Evolutionary conservation across 2,113 vertebrate species (phyloP), one percentile per base, ranked within the genome.

Genomic region (Phrynosoma platyrhinos): DNA sequence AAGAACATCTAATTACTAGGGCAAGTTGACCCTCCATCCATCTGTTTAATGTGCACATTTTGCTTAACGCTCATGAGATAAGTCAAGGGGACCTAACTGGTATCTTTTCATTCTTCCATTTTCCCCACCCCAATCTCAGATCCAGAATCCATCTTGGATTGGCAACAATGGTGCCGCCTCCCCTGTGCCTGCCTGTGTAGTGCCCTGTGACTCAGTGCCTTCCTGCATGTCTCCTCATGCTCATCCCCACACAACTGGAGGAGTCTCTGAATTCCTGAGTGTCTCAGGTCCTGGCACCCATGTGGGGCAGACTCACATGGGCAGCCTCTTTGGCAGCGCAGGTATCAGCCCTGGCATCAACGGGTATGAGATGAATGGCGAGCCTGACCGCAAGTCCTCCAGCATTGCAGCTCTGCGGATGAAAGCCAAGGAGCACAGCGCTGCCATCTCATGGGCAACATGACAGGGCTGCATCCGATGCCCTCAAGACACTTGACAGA

Each of bases 381-480:
- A 99, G 97, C 98, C 99, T 0, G 99, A 99, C 96, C 98, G 98
- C 96, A 99, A 99, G 97, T 98, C 97, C 42, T 99, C 99, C 84
- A 99, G 99, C 96, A 99, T 99, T 18, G 99, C 99, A 0, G 96
- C 99, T 55, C 97, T 99, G 94, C 97, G 99, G 95, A 99, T 99
- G 98, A 99, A 99, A 92, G 99, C 99, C 64, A 99, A 99, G 95
- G 99, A 99, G 98, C 99, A 99, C 98, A 99, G 99, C 8, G 99
- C 99, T 0, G 99, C 99, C 82, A 99, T 99, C 95, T 99, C 99
- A 85, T 99, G 99, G 99, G 98, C 99, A 8, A 99, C 99, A 98
- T 99, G 98, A 99, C 97, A 96, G 94, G 89, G 90, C 85, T 85
- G 72, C 89, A 0, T 64, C 52, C 91, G 1, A 62, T 40, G 90